phyloP scores from a whole-genome alignment of 2,888 invertebrate species.

The Hybos culiciformis region DNA sequence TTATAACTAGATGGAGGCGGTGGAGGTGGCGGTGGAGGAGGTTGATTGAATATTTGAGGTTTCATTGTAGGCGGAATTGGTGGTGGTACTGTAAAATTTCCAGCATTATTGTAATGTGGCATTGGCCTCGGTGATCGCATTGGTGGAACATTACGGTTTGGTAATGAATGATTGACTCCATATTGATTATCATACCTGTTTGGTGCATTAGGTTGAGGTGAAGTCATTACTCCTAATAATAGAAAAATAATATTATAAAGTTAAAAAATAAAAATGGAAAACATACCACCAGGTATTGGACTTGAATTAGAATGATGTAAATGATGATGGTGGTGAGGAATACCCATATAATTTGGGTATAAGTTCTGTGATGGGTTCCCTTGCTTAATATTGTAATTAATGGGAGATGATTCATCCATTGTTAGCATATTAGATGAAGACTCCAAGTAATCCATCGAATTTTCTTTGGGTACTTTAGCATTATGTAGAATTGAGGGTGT shows the following conservation, averaged over 20 bases:
- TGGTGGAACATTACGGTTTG: not conserved
- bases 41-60: conserved; percentile 2
- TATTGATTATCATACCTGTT: conserved; percentile 12
- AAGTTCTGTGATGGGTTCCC: conserved; percentile 12
- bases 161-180: not conserved
- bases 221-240: not conserved
- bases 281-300: conserved; percentile 11
- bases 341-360: conserved; percentile 15
- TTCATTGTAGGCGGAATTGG: conserved; percentile 15
- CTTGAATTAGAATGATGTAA: conserved; percentile 11
- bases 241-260: no score
- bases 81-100: conserved; percentile 16
- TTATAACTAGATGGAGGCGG: conserved; percentile 13
- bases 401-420: conserved; percentile 23
- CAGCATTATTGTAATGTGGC: not conserved
- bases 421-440: conserved; percentile 16
- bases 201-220: not conserved
- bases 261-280: no score
- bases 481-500: conserved; percentile 14
- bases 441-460: conserved; percentile 17
- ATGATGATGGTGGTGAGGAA: conserved; percentile 3
- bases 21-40: conserved; percentile 12
- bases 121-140: conserved; percentile 3
- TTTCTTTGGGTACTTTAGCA: no score
- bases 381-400: no score